A percentile compares a stretch with the other conserved stretches of the same genome.
These are phyloP conservation scores for Aphidoletes aphidimyza DNA, from an alignment of 2,888 invertebrate species.

Conservation along the genomic window DNA sequence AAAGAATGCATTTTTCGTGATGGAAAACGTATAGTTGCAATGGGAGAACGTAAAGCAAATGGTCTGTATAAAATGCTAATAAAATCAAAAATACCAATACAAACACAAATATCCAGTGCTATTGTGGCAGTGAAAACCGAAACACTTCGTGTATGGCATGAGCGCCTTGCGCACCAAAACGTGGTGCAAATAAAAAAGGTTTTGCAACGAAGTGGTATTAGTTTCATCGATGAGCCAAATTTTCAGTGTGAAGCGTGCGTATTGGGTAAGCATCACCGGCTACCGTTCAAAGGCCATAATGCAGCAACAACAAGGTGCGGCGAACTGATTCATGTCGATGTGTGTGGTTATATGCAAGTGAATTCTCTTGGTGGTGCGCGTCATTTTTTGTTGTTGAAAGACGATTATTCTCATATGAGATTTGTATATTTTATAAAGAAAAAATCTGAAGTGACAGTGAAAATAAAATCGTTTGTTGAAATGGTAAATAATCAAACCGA, in stretches of 20 bases:
- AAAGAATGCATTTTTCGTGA: not conserved
- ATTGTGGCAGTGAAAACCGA: not conserved
- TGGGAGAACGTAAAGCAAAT: not conserved
- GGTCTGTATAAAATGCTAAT: not conserved
- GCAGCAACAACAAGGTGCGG: conserved; percentile 58
- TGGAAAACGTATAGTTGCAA: not conserved
- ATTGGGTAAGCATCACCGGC: conserved; percentile 59
- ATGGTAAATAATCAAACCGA: conserved; percentile 56
- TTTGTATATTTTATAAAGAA: conserved; percentile 57
- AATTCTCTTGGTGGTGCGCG: conserved; percentile 61
- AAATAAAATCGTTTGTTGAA: conserved; percentile 57
- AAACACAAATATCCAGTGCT: not conserved
- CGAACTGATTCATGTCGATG: conserved; percentile 62
- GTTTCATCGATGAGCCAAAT: not conserved
- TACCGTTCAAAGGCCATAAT: conserved; percentile 58
- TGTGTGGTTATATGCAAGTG: conserved; percentile 63
- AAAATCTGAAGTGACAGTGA: conserved; percentile 56
- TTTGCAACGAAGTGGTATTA: not conserved
- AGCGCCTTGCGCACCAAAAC: not conserved
- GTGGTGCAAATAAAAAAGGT: not conserved
- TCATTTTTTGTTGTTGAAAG: conserved; percentile 63
- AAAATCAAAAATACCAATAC: not conserved
- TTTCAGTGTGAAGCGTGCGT: conserved; percentile 56
- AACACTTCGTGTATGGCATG: not conserved
- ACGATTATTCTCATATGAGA: conserved; percentile 59